These are phyloP conservation scores for Zaprionus capensis DNA, from an alignment of 1,140 invertebrate species.

Conservation along the genomic window DNA sequence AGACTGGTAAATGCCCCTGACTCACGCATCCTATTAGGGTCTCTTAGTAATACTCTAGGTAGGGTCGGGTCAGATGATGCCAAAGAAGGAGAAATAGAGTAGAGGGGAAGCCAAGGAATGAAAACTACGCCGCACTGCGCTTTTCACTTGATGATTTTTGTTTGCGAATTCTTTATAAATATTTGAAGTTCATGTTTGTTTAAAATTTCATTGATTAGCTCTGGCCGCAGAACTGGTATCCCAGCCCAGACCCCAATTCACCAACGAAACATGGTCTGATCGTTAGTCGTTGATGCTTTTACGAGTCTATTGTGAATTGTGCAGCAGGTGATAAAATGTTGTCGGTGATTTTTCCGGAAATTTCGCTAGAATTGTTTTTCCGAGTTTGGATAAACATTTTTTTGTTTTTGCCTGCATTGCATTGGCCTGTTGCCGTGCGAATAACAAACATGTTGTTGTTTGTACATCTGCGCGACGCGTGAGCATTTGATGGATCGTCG, in stretches of 20 bases:
- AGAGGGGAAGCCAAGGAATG: constrained; percentile 14
- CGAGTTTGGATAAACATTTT: constrained; percentile 47
- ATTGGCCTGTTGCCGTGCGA: constrained; percentile 12
- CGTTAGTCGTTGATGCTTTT: constrained; percentile 31
- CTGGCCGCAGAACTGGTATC: background rate
- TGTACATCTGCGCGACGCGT: constrained; percentile 61
- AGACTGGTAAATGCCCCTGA: constrained; percentile 43
- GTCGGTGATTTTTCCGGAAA: constrained; percentile 29
- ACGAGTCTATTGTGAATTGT: constrained; percentile 36
- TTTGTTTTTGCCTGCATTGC: background rate
- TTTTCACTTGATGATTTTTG: constrained; percentile 3
- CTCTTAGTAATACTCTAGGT: background rate
- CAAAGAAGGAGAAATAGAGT: constrained; percentile 12
- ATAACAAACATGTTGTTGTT: constrained; percentile 61
- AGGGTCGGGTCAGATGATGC: background rate
- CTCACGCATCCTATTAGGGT: constrained; percentile 56
- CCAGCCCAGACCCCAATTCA: constrained; percentile 17
- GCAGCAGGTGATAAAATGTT: constrained; percentile 28
- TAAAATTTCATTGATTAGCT: constrained; percentile 55
- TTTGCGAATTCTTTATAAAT: constrained; percentile 47
- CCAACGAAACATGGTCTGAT: constrained; percentile 37
- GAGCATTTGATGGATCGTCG: constrained; percentile 8
- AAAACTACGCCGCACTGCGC: background rate
- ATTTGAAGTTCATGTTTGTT: constrained; percentile 53
- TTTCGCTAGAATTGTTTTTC: constrained; percentile 48